These are phyloP conservation scores for Aratinga solstitialis DNA, from an alignment of 2,797 vertebrate species.

Conservation along the genomic window DNA sequence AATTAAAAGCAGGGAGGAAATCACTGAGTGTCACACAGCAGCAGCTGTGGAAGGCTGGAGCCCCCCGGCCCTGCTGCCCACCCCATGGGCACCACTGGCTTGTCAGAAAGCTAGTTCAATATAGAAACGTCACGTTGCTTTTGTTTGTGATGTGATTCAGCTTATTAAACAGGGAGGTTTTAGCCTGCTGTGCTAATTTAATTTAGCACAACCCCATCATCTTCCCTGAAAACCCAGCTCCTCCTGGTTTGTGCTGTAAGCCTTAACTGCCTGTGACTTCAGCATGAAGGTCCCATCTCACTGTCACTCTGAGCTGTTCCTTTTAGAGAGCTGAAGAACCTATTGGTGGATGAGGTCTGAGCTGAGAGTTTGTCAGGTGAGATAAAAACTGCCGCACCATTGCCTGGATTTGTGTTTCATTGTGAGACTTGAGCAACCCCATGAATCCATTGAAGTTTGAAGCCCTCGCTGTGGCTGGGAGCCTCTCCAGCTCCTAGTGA, in stretches of 20 bases:
- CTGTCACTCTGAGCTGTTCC: background rate
- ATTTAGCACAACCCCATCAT: background rate
- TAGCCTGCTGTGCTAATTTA: background rate
- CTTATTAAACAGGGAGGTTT: background rate
- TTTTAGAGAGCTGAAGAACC: background rate
- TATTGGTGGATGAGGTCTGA: background rate
- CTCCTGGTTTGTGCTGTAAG: background rate
- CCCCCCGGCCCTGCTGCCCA: background rate
- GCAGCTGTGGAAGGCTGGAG: background rate
- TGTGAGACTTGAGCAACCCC: background rate
- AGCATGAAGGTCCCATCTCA: background rate
- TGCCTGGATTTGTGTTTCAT: background rate
- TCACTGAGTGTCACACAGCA: background rate
- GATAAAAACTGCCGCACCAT: background rate
- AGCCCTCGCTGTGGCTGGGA: background rate
- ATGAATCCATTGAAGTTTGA: background rate
- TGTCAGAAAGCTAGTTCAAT: background rate
- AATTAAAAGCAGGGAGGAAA: conserved; percentile 18
- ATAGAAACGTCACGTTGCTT: background rate
- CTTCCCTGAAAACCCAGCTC: background rate
- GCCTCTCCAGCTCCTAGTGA: background rate
- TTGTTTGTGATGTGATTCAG: background rate
- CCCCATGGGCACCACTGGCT: background rate
- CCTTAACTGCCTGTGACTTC: background rate
- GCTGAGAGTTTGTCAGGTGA: background rate